Base-by-base conservation (phyloP, 2,113 vertebrate genomes). In the Rhabdornis inornatus region DNA sequence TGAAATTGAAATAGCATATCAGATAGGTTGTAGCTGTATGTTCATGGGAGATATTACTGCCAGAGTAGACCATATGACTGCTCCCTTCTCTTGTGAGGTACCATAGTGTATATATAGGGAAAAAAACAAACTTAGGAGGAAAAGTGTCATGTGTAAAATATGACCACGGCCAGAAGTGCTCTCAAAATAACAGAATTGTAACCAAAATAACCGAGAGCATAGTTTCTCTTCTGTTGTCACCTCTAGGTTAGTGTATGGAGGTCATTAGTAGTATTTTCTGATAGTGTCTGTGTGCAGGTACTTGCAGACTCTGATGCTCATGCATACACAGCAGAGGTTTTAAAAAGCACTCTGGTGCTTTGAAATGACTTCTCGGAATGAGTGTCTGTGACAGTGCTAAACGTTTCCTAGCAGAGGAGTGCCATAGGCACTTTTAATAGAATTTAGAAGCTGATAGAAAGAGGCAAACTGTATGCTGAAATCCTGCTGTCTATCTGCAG, bases 331-430 rank as follows among this genome's bases (percentile, higher is more conserved):
- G 72, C 39, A 53, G 78, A 75, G 42, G 37, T 50, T 95, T 90
- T 86, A 64, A 89, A 78, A 94, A 90, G 66, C 28, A 8, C 63
- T 89, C 93, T 91, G 83, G 69, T 81, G 81, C 65, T 81, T 97
- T 76, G 63, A 92, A 94, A 88, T 77, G 69, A 60, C 81, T 85
- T 70, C 95, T 97, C 60, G 78, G 94, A 96, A 94, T 52, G 91
- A 94, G 66, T 68, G 69, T 84, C 94, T 92, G 72, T 52, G 56
- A 56, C 94, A 91, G 92, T 66, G 80, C 90, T 83, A 84, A 92
- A 89, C 37, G 87, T 82, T 96, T 93, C 93, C 94, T 96, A 96
- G 89, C 89, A 96, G 84, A 92, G 75, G 81, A 90, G 55, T 68
- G 94, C 88, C 90, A 91, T 69, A 50, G 84, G 93, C 92, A 91